phyloP scores from a whole-genome alignment of 2,888 invertebrate genomes.

The Macrophya alboannulata region DNA sequence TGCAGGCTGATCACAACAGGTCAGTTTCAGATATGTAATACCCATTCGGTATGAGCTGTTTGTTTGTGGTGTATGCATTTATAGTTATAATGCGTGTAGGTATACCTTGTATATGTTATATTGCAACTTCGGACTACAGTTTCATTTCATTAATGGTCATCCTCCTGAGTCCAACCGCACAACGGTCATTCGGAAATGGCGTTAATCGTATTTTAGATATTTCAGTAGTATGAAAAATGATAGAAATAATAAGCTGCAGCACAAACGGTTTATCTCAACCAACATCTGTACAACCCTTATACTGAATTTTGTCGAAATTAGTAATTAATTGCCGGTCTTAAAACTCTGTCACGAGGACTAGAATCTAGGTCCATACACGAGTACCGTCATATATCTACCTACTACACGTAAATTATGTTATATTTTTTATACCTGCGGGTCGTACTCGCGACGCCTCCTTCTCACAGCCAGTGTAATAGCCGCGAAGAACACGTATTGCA shows the following conservation, averaged over 20 bases:
- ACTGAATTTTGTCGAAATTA: neutral
- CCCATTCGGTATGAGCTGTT: neutral
- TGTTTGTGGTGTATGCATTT: neutral
- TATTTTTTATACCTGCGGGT: neutral
- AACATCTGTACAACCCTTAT: neutral
- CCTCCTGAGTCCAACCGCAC: neutral
- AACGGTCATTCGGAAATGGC: neutral
- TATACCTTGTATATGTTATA: neutral
- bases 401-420: too few species aligned
- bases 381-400: neutral
- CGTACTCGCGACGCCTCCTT: neutral
- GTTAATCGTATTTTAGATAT: neutral
- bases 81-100: neutral
- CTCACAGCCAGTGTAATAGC: neutral
- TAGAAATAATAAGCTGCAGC: neutral
- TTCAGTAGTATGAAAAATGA: neutral
- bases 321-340: neutral
- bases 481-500: neutral
- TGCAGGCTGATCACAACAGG: slow-evolving; percentile 59
- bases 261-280: neutral
- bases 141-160: neutral
- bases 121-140: neutral
- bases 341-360: neutral
- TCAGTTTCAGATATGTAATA: slow-evolving; percentile 28
- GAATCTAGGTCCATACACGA: neutral